Percentiles rank a stretch among this genome's conserved stretches.
These are phyloP conservation scores for Clarias pachynema DNA, from an alignment of 2,797 vertebrate species.

Conservation along the genomic window DNA sequence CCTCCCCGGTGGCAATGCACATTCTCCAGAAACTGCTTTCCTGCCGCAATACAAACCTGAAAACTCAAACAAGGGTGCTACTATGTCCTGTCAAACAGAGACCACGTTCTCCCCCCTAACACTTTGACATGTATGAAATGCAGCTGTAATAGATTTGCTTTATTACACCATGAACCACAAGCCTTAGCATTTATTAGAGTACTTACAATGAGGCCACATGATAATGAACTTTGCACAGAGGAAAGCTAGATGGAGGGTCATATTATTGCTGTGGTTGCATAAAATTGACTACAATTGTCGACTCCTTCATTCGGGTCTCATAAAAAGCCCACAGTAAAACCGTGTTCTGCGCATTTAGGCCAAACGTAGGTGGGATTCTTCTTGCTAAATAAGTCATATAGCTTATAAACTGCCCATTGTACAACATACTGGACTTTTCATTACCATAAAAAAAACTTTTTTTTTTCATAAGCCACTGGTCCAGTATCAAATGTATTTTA, in stretches of 20 bases:
- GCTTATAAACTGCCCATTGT: background rate
- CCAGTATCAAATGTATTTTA: background rate
- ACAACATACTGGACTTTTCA: background rate
- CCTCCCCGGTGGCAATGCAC: constrained; percentile 74
- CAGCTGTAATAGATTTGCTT: constrained; percentile 49
- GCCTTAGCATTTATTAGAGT: constrained; percentile 29
- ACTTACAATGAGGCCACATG: constrained; percentile 17
- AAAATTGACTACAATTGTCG: background rate
- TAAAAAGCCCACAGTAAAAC: background rate
- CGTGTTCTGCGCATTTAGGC: background rate
- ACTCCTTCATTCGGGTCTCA: constrained; percentile 1
- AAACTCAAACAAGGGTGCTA: constrained; percentile 53
- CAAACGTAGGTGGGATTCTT: background rate
- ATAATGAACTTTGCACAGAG: constrained; percentile 32
- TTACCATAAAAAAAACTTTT: background rate
- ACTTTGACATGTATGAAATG: constrained; percentile 48
- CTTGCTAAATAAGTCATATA: background rate
- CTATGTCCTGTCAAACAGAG: constrained; percentile 50
- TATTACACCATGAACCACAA: constrained; percentile 50
- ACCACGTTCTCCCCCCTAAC: constrained; percentile 45
- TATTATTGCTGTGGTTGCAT: background rate
- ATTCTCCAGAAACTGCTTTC: constrained; percentile 83
- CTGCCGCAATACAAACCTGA: constrained; percentile 68
- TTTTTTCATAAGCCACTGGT: background rate
- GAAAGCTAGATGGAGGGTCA: constrained; percentile 1